Conservation (phyloP, 1,140 invertebrate genomes). For the Lordiphosa stackelbergi region DNA sequence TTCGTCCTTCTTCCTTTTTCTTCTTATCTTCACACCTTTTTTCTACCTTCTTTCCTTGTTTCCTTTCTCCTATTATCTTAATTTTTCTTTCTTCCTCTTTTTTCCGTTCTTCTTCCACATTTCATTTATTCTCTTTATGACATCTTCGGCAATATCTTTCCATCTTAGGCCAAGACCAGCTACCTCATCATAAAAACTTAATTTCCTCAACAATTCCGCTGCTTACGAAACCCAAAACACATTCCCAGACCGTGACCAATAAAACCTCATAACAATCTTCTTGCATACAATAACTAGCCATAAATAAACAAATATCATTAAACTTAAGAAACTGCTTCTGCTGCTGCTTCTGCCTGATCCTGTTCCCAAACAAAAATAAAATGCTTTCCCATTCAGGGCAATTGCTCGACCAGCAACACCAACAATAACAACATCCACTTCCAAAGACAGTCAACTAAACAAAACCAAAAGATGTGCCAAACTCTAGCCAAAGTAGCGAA, state of each 20-base stretch:
- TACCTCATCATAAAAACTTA: conserved; percentile 5
- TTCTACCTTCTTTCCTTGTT: no score
- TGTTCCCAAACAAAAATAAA: conserved; percentile 27
- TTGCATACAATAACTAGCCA: conserved; percentile 45
- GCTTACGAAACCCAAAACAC: conserved; percentile 1
- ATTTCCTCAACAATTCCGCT: conserved; percentile 4
- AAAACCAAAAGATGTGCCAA: conserved; percentile 67
- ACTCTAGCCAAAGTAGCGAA: conserved; percentile 50
- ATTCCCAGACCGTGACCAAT: conserved; percentile 11
- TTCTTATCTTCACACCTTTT: no score
- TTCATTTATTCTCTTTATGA: neutral
- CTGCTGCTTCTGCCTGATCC: neutral
- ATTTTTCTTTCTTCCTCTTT: no score
- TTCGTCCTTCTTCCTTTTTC: no score
- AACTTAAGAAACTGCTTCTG: conserved; percentile 51
- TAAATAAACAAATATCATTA: conserved; percentile 73
- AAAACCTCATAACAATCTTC: conserved; percentile 30
- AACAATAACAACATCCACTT: conserved; percentile 22
- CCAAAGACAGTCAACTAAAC: conserved; percentile 56
- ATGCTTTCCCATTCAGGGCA: conserved; percentile 55
- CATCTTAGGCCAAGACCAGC: neutral
- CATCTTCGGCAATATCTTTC: neutral
- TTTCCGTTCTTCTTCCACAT: no score
- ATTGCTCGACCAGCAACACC: conserved; percentile 55
- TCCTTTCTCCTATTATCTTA: no score